These are phyloP conservation scores for Proisotoma minuta DNA, from an alignment of 2,888 invertebrate genomes.

Conservation along the genomic window DNA sequence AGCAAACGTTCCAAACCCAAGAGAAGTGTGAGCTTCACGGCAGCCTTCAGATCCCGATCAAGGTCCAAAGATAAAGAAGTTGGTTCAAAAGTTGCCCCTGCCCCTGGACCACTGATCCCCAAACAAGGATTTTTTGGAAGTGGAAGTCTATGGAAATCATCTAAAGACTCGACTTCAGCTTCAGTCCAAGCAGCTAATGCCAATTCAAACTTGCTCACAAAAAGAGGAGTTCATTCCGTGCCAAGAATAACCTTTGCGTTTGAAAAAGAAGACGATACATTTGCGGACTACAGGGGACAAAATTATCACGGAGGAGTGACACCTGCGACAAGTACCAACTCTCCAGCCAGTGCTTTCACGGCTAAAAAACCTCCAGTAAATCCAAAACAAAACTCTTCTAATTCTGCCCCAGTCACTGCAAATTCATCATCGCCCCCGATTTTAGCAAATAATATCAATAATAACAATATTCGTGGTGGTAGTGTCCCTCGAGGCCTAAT, in stretches of 20 bases:
- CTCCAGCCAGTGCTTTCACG: too few species aligned
- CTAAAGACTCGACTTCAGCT: neutral
- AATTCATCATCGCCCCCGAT: neutral
- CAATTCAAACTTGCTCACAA: neutral
- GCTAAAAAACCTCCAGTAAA: neutral
- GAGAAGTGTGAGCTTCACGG: constrained; percentile 29
- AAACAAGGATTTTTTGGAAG: constrained; percentile 7
- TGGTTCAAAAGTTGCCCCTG: neutral
- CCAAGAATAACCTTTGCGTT: constrained; percentile 33
- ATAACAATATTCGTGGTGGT: too few species aligned
- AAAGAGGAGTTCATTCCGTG: constrained; percentile 24
- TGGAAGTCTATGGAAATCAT: neutral
- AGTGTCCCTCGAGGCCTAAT: neutral
- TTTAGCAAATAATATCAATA: too few species aligned
- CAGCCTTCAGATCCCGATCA: constrained; percentile 8
- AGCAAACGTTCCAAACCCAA: constrained; percentile 23
- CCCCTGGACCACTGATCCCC: neutral
- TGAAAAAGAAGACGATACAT: constrained; percentile 10
- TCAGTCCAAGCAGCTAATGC: neutral
- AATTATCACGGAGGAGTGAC: constrained; percentile 13
- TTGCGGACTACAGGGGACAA: constrained; percentile 6
- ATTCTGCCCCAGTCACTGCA: neutral
- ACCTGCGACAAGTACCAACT: neutral
- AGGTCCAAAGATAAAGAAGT: neutral
- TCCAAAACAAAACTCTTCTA: neutral